Evolutionary conservation across 2,888 invertebrate genomes (phyloP).

Genomic region (Acleris emargana): DNA sequence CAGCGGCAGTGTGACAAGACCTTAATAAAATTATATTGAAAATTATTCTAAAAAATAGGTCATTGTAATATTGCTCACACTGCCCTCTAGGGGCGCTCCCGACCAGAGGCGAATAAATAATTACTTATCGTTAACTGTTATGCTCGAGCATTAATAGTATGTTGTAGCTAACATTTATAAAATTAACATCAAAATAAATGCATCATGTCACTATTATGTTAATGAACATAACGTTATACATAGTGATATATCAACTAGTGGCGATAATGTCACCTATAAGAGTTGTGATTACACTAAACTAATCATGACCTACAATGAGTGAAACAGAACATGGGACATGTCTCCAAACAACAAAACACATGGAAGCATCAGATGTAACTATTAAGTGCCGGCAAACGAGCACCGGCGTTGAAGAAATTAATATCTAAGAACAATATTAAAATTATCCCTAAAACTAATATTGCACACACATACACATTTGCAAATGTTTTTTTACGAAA

Average conservation of each 20-base stretch:
- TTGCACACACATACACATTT: slow-evolving; percentile 84
- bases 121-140: slow-evolving; percentile 74
- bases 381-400: slow-evolving; percentile 40
- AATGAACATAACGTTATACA: slow-evolving; percentile 74
- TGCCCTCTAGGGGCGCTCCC: slow-evolving; percentile 49
- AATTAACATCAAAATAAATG: slow-evolving; percentile 83
- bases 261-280: slow-evolving; percentile 62
- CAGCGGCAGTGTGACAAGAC: slow-evolving; percentile 58
- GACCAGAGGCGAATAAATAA: slow-evolving; percentile 72
- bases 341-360: slow-evolving; percentile 66
- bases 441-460: slow-evolving; percentile 78
- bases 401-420: slow-evolving; percentile 53
- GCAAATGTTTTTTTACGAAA: slow-evolving; percentile 65
- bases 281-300: slow-evolving; percentile 80
- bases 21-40: slow-evolving; percentile 55
- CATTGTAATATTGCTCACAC: slow-evolving; percentile 60
- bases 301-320: slow-evolving; percentile 65
- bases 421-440: slow-evolving; percentile 69
- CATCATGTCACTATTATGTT: slow-evolving; percentile 82
- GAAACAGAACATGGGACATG: slow-evolving; percentile 59
- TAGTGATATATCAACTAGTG: slow-evolving; percentile 73
- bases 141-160: slow-evolving; percentile 77
- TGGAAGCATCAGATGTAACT: slow-evolving; percentile 65
- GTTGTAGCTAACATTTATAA: slow-evolving; percentile 81
- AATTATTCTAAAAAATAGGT: slow-evolving; percentile 70